Percentiles rank a stretch among this genome's conserved stretches.
Evolutionary conservation across 53 echinoderm and acorn worm species (phyloP).

Genomic region (Patiria pectinifera): DNA sequence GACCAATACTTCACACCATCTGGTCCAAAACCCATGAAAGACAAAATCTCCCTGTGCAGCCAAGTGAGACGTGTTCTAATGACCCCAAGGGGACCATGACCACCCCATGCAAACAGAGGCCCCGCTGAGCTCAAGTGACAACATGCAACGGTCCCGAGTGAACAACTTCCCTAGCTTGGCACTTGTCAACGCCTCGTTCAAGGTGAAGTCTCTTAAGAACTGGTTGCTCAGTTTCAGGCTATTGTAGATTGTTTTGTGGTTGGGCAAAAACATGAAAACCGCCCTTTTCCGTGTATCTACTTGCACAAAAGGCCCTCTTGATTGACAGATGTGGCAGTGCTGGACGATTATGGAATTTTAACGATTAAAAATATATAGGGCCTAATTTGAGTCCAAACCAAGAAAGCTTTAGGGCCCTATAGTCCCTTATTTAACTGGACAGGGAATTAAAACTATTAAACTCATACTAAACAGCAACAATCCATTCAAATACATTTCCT

Average conservation of each 20-base stretch:
- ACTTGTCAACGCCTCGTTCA: background rate
- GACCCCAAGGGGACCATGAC: conserved; percentile 43
- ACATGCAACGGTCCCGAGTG: conserved; percentile 43
- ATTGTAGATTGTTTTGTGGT: conserved; percentile 6
- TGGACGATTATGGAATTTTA: background rate
- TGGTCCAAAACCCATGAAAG: background rate
- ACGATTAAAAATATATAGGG: background rate
- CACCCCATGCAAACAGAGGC: conserved; percentile 14
- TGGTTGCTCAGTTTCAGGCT: conserved; percentile 1
- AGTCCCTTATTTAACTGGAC: background rate
- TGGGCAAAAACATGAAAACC: conserved; percentile 34
- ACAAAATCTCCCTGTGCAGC: background rate
- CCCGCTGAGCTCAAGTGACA: conserved; percentile 41
- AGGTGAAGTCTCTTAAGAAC: background rate
- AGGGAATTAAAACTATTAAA: background rate
- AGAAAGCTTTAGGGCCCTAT: background rate
- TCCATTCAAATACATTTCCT: background rate
- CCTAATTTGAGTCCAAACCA: background rate
- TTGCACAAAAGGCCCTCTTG: conserved; percentile 43
- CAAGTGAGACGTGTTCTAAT: background rate
- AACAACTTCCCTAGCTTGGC: conserved; percentile 28
- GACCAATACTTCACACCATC: background rate
- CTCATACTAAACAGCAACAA: background rate
- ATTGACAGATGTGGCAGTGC: conserved; percentile 41
- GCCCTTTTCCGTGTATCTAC: conserved; percentile 45